Evolutionary conservation across 2,113 vertebrate species (phyloP).

Genomic region (Pygoscelis adeliae): DNA sequence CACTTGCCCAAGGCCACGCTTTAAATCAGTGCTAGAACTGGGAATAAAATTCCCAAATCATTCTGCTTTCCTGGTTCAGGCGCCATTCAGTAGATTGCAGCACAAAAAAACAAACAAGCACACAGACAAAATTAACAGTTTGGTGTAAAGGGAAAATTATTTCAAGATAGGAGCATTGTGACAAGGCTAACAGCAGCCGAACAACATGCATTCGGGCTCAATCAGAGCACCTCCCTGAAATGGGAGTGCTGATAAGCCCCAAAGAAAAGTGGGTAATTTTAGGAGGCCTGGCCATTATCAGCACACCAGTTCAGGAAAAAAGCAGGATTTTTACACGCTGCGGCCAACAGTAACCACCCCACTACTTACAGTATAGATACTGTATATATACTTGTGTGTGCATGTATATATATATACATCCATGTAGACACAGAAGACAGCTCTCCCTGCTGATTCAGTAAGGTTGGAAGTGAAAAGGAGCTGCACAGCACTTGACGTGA

Average conservation of each 20-base stretch:
- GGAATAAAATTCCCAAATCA: constrained; percentile 11
- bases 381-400: not conserved
- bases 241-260: not conserved
- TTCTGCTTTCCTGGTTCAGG: not conserved
- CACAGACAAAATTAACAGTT: not conserved
- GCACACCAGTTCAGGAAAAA: not conserved
- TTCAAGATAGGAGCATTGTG: not conserved
- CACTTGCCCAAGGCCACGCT: not conserved
- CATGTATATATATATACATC: accelerated
- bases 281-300: not conserved
- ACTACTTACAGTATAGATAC: not conserved
- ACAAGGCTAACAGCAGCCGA: not conserved
- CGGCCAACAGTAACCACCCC: not conserved
- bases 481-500: not conserved
- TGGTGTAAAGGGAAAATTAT: not conserved
- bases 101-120: not conserved
- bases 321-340: not conserved
- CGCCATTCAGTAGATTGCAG: not conserved
- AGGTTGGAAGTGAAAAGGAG: not conserved
- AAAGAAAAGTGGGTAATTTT: not conserved
- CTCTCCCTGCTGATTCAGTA: not conserved
- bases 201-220: not conserved
- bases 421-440: not conserved
- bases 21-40: not conserved
- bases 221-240: not conserved